A percentile compares a stretch with the other conserved stretches of the same genome.
Evolutionary conservation across 1,140 invertebrate genomes (phyloP).

Genomic region (Lucilia cuprina): DNA sequence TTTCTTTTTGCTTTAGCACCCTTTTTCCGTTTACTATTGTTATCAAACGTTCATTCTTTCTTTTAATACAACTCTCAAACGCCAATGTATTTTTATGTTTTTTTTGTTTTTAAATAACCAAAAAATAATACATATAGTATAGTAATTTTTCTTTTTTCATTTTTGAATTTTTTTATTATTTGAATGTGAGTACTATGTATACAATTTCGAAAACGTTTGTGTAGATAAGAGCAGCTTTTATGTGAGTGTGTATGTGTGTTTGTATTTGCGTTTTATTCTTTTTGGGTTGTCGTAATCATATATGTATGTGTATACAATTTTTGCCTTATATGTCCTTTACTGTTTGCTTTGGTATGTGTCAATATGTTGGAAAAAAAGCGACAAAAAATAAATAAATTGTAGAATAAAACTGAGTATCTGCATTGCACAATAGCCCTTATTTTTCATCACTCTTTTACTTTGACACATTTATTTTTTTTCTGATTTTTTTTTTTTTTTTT

Average conservation of each 20-base stretch:
- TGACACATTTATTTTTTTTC: neutral
- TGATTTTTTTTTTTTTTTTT: neutral
- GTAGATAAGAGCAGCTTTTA: neutral
- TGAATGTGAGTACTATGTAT: neutral
- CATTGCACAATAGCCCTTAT: conserved; percentile 1
- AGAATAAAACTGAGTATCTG: neutral
- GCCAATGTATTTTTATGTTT: neutral
- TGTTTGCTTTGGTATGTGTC: neutral
- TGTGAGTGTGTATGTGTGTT: too few species aligned
- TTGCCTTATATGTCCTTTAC: neutral
- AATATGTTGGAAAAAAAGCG: neutral
- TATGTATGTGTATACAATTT: neutral
- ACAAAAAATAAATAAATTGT: neutral
- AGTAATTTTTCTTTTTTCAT: neutral
- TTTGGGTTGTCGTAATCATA: neutral
- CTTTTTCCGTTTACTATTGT: neutral
- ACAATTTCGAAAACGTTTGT: neutral
- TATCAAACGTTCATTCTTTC: neutral
- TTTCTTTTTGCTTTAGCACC: neutral
- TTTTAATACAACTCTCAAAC: neutral
- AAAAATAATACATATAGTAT: neutral
- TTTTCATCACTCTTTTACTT: neutral
- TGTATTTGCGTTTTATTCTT: neutral
- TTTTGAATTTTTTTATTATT: neutral
- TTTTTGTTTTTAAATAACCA: neutral